Base-by-base conservation (phyloP, 2,888 invertebrate species). In the Tetheella fluctuosa region DNA sequence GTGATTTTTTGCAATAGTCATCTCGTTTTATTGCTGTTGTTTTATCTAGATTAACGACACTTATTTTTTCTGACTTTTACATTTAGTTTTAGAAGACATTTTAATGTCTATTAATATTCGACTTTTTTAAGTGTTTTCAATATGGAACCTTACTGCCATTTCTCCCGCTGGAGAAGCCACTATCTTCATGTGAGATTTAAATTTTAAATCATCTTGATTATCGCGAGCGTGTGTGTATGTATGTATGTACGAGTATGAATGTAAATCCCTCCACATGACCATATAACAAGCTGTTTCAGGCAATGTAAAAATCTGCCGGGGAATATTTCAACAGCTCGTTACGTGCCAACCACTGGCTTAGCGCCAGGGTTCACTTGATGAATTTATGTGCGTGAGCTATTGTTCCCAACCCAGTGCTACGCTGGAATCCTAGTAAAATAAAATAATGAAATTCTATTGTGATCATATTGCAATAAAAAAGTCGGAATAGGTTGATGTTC, bases 311-410 rank as follows among this genome's bases (percentile, higher is more conserved):
- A 55, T 23, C 60, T 61, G 59, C 70, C 59, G 63, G 64, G 59
- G 64, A 68, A 67, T 64, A 65, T 64, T 69, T 63, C 77, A 80
- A 78, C 80, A 80, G 81, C 80, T 80, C 74, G 68, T 64, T 58
- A 57, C 59, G 52, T 64, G 64, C 62, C 64, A 59, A 64, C 64
- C 69, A 72, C 72, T 89, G 89, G 89, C 87, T 6, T 5, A 23
- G 17, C 59, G 84, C 89, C 89, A 88, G 79, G 58, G 66, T 73
- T 68, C 68, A 77, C 34, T 67, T 89, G 88, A 89, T 74, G 86
- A 84, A 89, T 89, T 89, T 88, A 89, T 89, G 82, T 84, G 81
- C 80, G 83, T 83, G 75, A 69, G 64, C 65, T 59, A 48, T 48
- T 48, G 48, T 48, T 10, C 70, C 59, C 56, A 54, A 10, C 10